These are phyloP conservation scores for Siphamia tubifer DNA, from an alignment of 2,113 vertebrate genomes.

Conservation along the genomic window DNA sequence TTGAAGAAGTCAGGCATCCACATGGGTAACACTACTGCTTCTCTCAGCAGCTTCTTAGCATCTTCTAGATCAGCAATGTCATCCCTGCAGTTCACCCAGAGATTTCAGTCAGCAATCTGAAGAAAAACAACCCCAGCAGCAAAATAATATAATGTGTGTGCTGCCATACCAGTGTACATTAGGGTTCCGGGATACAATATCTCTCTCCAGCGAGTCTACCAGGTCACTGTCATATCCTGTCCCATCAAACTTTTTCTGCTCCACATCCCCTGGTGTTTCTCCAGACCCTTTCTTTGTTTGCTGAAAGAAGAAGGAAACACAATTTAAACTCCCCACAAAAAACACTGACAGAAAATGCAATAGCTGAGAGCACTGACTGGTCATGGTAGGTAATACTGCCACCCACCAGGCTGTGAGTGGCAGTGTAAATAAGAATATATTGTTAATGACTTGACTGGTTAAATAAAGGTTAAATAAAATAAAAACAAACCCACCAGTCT, in stretches of 20 bases:
- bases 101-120: not conserved
- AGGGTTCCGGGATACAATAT: slow-evolving; percentile 96
- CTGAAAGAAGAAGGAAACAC: not conserved
- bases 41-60: slow-evolving; percentile 89
- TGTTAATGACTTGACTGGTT: too few species aligned
- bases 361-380: too few species aligned
- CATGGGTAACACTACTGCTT: slow-evolving; percentile 98
- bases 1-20: slow-evolving; percentile 99
- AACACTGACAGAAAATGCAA: not conserved
- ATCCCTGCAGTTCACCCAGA: slow-evolving; percentile 79
- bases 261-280: slow-evolving; percentile 81
- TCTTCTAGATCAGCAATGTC: slow-evolving; percentile 98
- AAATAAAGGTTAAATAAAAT: too few species aligned
- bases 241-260: slow-evolving; percentile 91
- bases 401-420: not conserved
- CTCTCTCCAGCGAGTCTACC: slow-evolving; percentile 92
- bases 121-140: not conserved
- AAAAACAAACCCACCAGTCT: not conserved
- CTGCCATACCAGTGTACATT: slow-evolving; percentile 90
- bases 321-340: too few species aligned
- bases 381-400: too few species aligned
- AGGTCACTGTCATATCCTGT: slow-evolving; percentile 91
- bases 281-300: slow-evolving; percentile 86
- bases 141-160: not conserved
- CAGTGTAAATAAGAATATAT: too few species aligned